phyloP scores from a whole-genome alignment of 2,113 vertebrate species.

The Hemicordylus capensis region DNA sequence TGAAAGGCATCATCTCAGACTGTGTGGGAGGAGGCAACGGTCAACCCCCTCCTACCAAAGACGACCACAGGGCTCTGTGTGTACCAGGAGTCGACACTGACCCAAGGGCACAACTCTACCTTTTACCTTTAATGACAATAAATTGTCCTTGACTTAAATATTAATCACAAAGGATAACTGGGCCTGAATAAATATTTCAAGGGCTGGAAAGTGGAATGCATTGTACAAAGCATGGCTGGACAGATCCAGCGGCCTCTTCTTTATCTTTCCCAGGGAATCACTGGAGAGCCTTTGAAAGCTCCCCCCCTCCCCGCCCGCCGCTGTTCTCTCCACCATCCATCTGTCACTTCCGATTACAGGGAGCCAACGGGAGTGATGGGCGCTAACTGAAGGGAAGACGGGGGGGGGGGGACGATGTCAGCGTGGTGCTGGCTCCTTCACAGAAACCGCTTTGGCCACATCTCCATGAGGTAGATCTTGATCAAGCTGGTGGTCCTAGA shows the following conservation, averaged over 20 bases:
- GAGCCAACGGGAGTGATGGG: conserved; percentile 15
- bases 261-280: not conserved
- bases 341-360: conserved; percentile 19
- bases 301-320: too few relatives aligned
- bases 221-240: not conserved
- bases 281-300: not conserved
- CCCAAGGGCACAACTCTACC: too few relatives aligned
- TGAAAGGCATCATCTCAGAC: too few relatives aligned
- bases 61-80: too few relatives aligned
- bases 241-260: not conserved
- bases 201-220: conserved; percentile 8
- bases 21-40: too few relatives aligned
- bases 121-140: conserved; percentile 40
- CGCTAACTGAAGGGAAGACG: not conserved
- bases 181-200: conserved; percentile 50
- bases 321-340: not conserved
- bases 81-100: too few relatives aligned
- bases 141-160: conserved; percentile 40
- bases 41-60: too few relatives aligned
- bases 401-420: not conserved
- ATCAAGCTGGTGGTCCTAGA: not conserved
- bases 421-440: rapidly evolving
- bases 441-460: not conserved
- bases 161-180: conserved; percentile 38
- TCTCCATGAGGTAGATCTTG: conserved; percentile 17